Evolutionary conservation across 2,113 vertebrate genomes (phyloP), one percentile per base, ranked within the genome.

Genomic region (Rafetus swinhoei): DNA sequence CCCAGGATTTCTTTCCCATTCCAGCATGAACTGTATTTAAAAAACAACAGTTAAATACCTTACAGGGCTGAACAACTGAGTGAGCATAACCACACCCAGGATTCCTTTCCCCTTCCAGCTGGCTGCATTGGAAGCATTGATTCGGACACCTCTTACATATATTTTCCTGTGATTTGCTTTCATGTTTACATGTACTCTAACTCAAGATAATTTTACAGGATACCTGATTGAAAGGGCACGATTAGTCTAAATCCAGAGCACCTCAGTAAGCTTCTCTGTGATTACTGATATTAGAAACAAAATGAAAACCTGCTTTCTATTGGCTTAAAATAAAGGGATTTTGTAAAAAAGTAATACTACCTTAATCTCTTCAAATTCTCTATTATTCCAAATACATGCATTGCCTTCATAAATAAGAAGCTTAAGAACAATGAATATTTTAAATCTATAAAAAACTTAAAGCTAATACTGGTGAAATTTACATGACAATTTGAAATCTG

Each of bases 381-480:
- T 25, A 85, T 60, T 62, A 87, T 83, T 93, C 77, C 56, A 95
- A 94, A 96, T 95, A 72, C 86, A 93, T n/a, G 74, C 1, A 3
- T 52, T 59, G 60, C 39, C 35, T 84, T 80, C 79, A 85, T 90
- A 92, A 96, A 93, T 93, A 97, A 96, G 95, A 92, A 88, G 87
- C 85, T 96, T 96, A 96, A 90, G 72, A 95, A 89, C 35, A 95
- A 91, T 82, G 90, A 90, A 91, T 95, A 85, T 91, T 90, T 84
- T 85, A 88, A 95, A 95, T 80, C 72, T 91, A 80, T 92, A 93
- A 94, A 83, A 96, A 96, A 96, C 32, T 90, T 88, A 91, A 93
- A 94, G 72, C 29, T 94, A 95, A 94, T 72, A 12, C 82, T 82
- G 27, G 60, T 53, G 35, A 52, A 96, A 96, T 95, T 96, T 96